These are phyloP conservation scores for Peromyscus melanophrys DNA, from an alignment of 2,797 vertebrate genomes.

Conservation along the genomic window DNA sequence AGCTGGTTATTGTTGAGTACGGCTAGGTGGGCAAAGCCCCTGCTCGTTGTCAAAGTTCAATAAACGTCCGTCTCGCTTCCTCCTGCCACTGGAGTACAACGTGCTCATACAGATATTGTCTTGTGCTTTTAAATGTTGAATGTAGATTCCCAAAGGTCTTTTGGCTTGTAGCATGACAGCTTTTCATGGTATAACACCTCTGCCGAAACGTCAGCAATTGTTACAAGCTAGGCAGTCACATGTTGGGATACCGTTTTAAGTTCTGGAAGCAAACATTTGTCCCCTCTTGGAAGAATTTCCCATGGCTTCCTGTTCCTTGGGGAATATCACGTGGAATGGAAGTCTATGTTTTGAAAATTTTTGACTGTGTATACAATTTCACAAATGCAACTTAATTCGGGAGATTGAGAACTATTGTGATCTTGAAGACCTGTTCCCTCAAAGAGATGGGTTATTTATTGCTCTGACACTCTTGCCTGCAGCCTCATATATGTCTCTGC, in stretches of 20 bases:
- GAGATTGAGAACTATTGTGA: not conserved
- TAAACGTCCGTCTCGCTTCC: not conserved
- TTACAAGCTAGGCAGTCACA: fast-evolving
- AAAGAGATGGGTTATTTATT: not conserved
- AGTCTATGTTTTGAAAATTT: not conserved
- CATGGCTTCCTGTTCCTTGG: not conserved
- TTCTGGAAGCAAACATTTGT: not conserved
- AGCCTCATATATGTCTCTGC: not conserved
- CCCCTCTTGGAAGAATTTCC: not conserved
- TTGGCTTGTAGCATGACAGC: not conserved
- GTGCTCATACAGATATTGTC: not conserved
- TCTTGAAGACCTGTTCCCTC: not conserved
- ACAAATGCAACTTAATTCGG: not conserved
- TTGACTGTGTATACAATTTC: not conserved
- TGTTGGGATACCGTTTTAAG: not conserved
- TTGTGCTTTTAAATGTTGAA: not conserved
- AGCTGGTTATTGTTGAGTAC: not conserved
- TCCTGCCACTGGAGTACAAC: not conserved
- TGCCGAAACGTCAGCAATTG: not conserved
- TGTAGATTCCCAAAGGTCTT: not conserved
- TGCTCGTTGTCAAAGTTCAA: not conserved
- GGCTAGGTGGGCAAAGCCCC: not conserved
- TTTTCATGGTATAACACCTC: not conserved
- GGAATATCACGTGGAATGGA: not conserved
- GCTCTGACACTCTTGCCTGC: not conserved